Evolutionary conservation across 2,888 invertebrate species (phyloP), one percentile per base, ranked within the genome.

Genomic region (Hydrotaea cyrtoneurina): DNA sequence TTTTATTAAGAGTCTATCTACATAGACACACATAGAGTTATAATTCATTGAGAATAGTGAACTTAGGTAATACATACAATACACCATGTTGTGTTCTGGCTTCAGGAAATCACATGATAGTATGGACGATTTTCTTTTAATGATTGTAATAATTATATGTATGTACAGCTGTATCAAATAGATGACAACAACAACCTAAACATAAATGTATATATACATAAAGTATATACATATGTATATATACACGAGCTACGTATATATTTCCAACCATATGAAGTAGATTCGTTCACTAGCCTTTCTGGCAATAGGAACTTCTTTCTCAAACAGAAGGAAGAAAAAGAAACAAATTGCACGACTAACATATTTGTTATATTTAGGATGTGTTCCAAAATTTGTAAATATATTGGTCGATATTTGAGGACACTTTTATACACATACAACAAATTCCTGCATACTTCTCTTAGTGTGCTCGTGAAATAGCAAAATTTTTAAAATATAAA

Each of bases 311-410:
- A 26, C 15, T 62, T 36, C 31, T 7, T 7, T 4, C 31, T 7
- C 31, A 31, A 31, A 31, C 31, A 31, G 7, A 31, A 31, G n/a
- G n/a, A 31, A 31, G 7, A 7, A 31, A 31, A 31, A 31, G 31
- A 31, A 31, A 31, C n/a, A 31, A 19, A 4, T 59, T 59, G 26
- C 13, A 23, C 23, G 59, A 59, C 59, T 59, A 62, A 31, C 26
- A 26, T 31, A 31, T 62, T n/a, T 62, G 31, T 62, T 31, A n/a
- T 62, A 31, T 31, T 62, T 62, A 62, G 62, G n/a, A 62, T 62
- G 62, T 62, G 62, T 62, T 62, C 62, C 62, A 31, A 62, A 62
- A 62, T 31, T 62, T 62, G 62, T 62, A 62, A 62, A 62, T 62
- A 62, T 31, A 62, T 62, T 62, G 62, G 62, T 62, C 31, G 62